Base-by-base conservation (phyloP, 2,888 invertebrate genomes). In the Clunio marinus region DNA sequence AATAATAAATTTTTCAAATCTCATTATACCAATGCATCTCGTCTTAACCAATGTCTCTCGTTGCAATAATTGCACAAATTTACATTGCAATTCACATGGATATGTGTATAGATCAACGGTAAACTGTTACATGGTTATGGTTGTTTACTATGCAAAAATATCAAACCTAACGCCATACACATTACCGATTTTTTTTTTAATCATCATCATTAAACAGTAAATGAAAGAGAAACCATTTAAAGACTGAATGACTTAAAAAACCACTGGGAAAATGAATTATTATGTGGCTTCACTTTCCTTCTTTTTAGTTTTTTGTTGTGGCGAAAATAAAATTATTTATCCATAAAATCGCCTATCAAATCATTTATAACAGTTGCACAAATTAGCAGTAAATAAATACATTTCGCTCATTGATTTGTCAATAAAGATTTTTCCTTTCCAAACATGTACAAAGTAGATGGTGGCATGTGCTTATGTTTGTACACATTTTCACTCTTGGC, bases 111-210 rank as follows among this genome's bases (percentile, higher is more conserved):
- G 27, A 27, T 58, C 24, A 41, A n/a, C 25, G 10, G 15, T 27
- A 60, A 63, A 41, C 63, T 45, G 63, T 63, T 63, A 63, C 63
- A 63, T 63, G 63, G 63, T 46, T 62, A 41, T 62, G 24, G 41
- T 35, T 63, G 24, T 63, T 63, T 63, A 46, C 63, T 37, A n/a
- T 46, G 20, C 25, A 15, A 45, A 60, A 63, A 57, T 27, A 25
- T 57, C 8, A 20, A 57, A 22, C 13, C 57, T 17, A 24, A 4
- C 32, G 32, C 32, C 32, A 32, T n/a, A 15, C 55, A 55, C 15
- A 45, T 17, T 55, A 10, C 15, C 24, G 27, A 57, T 57, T 27
- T 51, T 57, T 27, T n/a, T 25, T 22, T 57, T 51, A 51, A 32
- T 8, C 35, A 32, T 32, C 35, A 45, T 32, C 32, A 32, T 7